Base-by-base conservation (phyloP, 2,797 vertebrate species). In the Argyrosomus regius region DNA sequence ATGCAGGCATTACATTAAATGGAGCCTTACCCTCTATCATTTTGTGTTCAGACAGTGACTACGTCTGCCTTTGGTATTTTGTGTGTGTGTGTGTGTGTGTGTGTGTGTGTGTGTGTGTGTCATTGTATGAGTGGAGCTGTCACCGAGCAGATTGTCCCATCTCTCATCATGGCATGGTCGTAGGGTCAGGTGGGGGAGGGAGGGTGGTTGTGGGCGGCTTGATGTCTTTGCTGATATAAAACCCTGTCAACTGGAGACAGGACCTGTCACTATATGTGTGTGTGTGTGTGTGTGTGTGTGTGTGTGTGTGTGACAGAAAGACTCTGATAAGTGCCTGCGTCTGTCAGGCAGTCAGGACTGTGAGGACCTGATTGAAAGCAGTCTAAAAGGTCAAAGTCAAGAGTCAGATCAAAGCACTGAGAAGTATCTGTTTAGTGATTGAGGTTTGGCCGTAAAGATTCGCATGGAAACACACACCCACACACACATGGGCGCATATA, bases 161-260 rank as follows among this genome's bases (percentile, higher is more conserved):
- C 88, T 90, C 89, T 94, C 91, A 91, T 92, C 85, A 92, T 88
- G 87, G 78, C 77, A 58, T 90, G 93, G 90, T 92, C 85, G 76
- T 81, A 54, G 89, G 91, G 89, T 91, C 86, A 76, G 45, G 28
- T 20, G 31, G 28, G 57, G 72, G 64, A 39, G 49, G 62, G 74
- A 43, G 72, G 75, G 77, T 73, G 72, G 68, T 52, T 78, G 79
- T 81, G 85, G 83, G 70, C 68, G 52, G 79, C 87, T 90, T 87
- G 85, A 90, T 92, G 91, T 92, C 89, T 86, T 79, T 84, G 79
- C 86, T 91, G 91, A 92, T 93, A 93, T 91, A 93, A 94, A 92
- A 87, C 90, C 90, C 89, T 92, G 92, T 92, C 90, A 91, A 73
- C 80, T 86, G 81, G 75, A 89, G 90, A 92, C 90, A 89, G 82